phyloP scores from a whole-genome alignment of 2,113 vertebrate species.

The Rhynchomys soricoides region DNA sequence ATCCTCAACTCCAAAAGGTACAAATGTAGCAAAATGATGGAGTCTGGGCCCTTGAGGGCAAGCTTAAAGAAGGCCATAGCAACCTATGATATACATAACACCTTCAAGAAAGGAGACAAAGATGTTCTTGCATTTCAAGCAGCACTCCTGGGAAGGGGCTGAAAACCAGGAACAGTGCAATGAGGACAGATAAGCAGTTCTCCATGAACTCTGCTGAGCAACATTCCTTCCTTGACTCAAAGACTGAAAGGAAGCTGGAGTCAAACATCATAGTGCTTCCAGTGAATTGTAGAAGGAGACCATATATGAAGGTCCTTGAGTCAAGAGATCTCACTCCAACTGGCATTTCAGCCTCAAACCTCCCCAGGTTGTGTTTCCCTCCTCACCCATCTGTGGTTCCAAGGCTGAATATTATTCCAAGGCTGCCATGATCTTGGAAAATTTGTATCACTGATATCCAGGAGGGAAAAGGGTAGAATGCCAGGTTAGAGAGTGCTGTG shows the following conservation, averaged over 20 bases:
- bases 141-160: background rate
- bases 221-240: background rate
- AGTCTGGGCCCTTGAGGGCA: background rate
- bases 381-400: background rate
- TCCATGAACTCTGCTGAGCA: background rate
- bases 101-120: background rate
- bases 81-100: background rate
- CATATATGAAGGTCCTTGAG: background rate
- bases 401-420: too few relatives aligned
- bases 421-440: background rate
- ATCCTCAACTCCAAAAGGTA: too few relatives aligned
- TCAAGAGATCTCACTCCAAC: background rate
- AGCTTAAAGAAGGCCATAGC: background rate
- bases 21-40: background rate
- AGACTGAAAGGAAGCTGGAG: background rate
- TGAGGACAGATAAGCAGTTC: accelerated
- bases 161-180: accelerated
- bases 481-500: accelerated
- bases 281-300: accelerated
- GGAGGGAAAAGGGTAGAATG: background rate
- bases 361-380: accelerated
- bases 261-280: background rate
- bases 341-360: accelerated
- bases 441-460: background rate
- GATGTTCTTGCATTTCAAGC: accelerated